A percentile compares a stretch with the other conserved stretches of the same genome.
Evolutionary conservation across 2,797 vertebrate genomes (phyloP).

Genomic region (Pipistrellus pipistrellus): DNA sequence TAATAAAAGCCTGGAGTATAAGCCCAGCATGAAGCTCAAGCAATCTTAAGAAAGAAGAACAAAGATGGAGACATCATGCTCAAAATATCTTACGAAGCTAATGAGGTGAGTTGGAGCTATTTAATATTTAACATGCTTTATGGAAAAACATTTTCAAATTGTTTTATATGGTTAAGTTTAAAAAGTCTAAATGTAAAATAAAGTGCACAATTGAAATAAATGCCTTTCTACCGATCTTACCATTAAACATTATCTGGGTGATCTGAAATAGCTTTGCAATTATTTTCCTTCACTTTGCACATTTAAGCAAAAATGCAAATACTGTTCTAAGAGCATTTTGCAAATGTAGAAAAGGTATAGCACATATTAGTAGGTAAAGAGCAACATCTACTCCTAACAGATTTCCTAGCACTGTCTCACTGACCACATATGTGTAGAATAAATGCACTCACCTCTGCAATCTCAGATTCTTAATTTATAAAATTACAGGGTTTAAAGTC

Average conservation of each 20-base stretch:
- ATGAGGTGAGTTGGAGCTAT: background rate
- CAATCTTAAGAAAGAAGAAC: background rate
- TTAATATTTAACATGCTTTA: background rate
- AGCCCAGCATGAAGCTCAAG: background rate
- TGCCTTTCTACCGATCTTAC: background rate
- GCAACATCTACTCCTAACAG: background rate
- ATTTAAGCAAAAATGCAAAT: background rate
- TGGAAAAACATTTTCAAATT: background rate
- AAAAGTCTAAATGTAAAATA: background rate
- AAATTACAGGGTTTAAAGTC: background rate
- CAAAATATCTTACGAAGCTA: background rate
- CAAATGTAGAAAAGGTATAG: background rate
- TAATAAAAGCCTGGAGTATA: background rate
- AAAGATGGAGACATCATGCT: background rate
- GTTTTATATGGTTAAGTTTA: background rate
- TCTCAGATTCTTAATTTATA: background rate
- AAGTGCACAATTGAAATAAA: background rate
- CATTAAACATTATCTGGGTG: background rate
- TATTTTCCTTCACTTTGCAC: background rate
- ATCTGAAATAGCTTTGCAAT: background rate
- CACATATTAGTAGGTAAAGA: background rate
- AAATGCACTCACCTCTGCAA: background rate
- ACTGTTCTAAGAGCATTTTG: background rate
- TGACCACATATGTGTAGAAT: background rate
- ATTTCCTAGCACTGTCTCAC: background rate